Conservation (phyloP, 2,113 vertebrate genomes). For the Ictalurus furcatus region DNA sequence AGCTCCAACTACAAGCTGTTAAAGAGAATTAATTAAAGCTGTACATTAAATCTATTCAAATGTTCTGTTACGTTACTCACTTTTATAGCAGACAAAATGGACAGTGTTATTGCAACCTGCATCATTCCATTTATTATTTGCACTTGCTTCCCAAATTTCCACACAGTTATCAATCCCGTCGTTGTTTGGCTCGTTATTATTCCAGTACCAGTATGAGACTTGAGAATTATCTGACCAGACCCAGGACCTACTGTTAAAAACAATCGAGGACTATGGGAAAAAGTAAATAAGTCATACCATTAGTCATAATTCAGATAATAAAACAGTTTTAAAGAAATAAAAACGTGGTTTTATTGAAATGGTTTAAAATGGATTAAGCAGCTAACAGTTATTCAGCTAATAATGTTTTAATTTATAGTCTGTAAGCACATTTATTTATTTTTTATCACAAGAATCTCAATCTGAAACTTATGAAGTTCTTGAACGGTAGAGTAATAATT, state of each 20-base stretch:
- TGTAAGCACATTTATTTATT: neutral
- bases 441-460: neutral
- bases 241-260: neutral
- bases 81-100: conserved; percentile 12
- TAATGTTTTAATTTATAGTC: too few species aligned
- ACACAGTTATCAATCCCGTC: neutral
- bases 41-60: neutral
- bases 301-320: neutral
- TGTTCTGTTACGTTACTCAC: neutral
- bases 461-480: neutral
- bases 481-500: neutral
- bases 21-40: neutral
- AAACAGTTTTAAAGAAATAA: too few species aligned
- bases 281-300: neutral
- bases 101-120: too few species aligned
- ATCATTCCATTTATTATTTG: neutral
- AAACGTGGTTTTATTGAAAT: too few species aligned
- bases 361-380: too few species aligned
- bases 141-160: neutral
- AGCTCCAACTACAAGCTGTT: neutral
- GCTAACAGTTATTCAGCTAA: too few species aligned
- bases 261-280: neutral
- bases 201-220: neutral
- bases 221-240: conserved; percentile 3
- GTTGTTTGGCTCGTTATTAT: neutral